Conservation (phyloP, 1,140 invertebrate species). For the Goniozus legneri region DNA sequence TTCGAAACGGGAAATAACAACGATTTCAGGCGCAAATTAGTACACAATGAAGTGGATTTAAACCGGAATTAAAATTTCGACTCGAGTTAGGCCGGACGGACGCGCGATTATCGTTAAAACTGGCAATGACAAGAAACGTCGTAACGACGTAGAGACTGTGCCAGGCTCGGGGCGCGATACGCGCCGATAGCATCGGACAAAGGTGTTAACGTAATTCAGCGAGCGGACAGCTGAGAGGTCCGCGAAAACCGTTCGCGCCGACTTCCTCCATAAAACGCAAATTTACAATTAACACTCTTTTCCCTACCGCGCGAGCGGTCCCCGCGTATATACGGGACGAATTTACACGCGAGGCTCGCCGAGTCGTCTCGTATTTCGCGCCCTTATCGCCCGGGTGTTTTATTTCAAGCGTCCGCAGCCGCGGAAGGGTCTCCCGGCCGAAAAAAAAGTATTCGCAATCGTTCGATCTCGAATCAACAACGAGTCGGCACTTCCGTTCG, state of each 20-base stretch:
- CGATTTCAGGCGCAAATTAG: neutral
- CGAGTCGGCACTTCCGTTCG: too few species aligned
- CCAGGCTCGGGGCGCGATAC: slow-evolving; percentile 13
- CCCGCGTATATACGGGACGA: slow-evolving; percentile 1
- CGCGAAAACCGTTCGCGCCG: slow-evolving; percentile 1
- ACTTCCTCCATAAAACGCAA: slow-evolving; percentile 39
- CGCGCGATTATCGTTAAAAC: slow-evolving; percentile 28
- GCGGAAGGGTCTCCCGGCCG: too few species aligned
- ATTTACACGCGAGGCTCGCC: slow-evolving; percentile 29
- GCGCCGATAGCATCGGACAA: slow-evolving; percentile 29
- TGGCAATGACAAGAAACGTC: slow-evolving; percentile 15
- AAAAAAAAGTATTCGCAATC: too few species aligned
- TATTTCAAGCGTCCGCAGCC: too few species aligned
- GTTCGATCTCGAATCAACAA: too few species aligned
- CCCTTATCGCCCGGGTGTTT: slow-evolving; percentile 3
- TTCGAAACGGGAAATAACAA: too few species aligned
- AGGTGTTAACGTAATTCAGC: slow-evolving; percentile 34
- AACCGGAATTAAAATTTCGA: too few species aligned
- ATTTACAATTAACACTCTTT: slow-evolving; percentile 38
- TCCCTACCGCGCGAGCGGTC: neutral
- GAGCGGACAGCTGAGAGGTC: slow-evolving; percentile 26
- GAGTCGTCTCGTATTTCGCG: neutral
- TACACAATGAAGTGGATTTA: too few species aligned
- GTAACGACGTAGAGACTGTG: too few species aligned
- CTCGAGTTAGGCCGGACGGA: slow-evolving; percentile 13